Evolutionary conservation across 2,113 vertebrate genomes (phyloP).

Genomic region (Chrysemys picta): DNA sequence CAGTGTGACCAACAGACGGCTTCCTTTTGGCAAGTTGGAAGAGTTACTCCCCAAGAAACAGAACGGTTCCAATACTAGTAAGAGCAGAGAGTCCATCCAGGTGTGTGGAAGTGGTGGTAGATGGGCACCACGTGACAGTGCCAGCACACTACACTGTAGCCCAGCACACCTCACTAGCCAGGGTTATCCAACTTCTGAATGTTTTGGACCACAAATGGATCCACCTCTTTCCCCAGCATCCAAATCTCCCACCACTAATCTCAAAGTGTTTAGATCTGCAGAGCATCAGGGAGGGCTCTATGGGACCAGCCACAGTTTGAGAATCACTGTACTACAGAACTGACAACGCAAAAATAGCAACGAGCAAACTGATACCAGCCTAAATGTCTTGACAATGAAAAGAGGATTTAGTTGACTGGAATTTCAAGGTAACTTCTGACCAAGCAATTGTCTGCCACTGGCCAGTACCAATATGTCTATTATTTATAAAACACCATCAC

Average conservation of each 20-base stretch:
- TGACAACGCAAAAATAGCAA: not conserved
- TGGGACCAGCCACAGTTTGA: fast-evolving
- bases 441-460: fast-evolving
- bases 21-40: not conserved
- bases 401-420: not conserved
- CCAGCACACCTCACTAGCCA: not conserved
- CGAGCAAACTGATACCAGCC: not conserved
- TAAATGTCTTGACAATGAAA: not conserved
- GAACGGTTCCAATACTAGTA: not conserved
- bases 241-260: fast-evolving
- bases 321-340: fast-evolving
- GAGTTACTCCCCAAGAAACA: not conserved
- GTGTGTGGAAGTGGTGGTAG: not conserved
- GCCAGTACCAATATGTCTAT: fast-evolving
- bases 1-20: not conserved
- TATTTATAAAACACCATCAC: fast-evolving
- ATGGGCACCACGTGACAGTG: not conserved
- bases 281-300: fast-evolving
- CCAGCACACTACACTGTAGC: not conserved
- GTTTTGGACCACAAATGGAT: not conserved
- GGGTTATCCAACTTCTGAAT: not conserved
- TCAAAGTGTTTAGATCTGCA: not conserved
- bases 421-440: fast-evolving
- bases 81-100: not conserved
- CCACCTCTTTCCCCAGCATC: fast-evolving